These are phyloP conservation scores for Thunnus albacares DNA, from an alignment of 2,797 vertebrate species.

Conservation along the genomic window DNA sequence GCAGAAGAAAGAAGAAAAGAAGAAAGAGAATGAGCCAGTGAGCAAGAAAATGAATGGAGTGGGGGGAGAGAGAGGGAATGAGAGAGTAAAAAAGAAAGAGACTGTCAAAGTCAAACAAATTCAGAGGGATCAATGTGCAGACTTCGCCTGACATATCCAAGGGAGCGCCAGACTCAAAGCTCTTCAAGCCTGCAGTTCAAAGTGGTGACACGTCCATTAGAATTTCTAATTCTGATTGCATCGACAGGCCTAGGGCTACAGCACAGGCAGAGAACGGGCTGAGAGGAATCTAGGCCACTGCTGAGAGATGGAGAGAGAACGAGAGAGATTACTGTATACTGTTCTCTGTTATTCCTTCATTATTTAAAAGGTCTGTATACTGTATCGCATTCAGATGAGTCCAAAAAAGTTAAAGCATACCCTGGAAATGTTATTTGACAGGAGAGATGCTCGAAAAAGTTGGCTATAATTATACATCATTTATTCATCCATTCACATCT, in stretches of 20 bases:
- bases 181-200: conserved; percentile 82
- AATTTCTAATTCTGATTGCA: conserved; percentile 83
- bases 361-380: conserved; percentile 13
- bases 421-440: neutral
- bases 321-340: conserved; percentile 29
- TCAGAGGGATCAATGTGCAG: conserved; percentile 79
- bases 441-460: neutral
- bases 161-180: conserved; percentile 77
- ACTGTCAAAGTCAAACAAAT: conserved; percentile 78
- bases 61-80: neutral
- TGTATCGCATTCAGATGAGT: conserved; percentile 1
- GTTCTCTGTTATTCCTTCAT: conserved; percentile 26
- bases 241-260: conserved; percentile 75
- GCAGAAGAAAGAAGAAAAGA: conserved; percentile 37
- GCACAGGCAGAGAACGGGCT: conserved; percentile 56
- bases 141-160: conserved; percentile 74
- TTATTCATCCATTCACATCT: conserved; percentile 6
- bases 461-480: neutral
- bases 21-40: conserved; percentile 50
- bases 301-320: conserved; percentile 29
- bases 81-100: conserved; percentile 47
- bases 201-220: conserved; percentile 80
- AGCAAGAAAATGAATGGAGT: conserved; percentile 42
- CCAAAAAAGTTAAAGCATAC: neutral
- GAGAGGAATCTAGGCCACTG: conserved; percentile 73